A percentile compares a stretch with the other conserved stretches of the same genome.
These are phyloP conservation scores for Galeruca laticollis DNA, from an alignment of 2,888 invertebrate species.

Conservation along the genomic window DNA sequence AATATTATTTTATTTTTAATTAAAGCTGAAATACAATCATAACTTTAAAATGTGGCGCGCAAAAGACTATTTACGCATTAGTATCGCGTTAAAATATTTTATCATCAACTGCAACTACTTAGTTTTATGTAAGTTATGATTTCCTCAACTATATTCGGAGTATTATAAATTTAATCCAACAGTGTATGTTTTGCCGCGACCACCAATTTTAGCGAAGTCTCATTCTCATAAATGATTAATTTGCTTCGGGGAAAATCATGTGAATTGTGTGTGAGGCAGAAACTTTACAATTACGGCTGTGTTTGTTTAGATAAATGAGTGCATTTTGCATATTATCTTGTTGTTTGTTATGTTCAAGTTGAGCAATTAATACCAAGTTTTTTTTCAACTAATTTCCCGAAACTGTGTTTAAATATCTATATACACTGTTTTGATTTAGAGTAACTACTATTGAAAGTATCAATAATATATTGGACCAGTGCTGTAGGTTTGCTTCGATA, in stretches of 20 bases:
- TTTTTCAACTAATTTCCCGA: neutral
- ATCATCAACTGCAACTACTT: constrained; percentile 1
- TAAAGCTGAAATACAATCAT: too few species aligned
- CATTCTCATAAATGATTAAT: constrained; percentile 36
- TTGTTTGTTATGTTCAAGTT: neutral
- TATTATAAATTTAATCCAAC: constrained; percentile 37
- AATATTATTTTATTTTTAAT: too few species aligned
- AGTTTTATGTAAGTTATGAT: constrained; percentile 5
- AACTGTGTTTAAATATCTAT: too few species aligned
- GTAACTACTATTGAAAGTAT: too few species aligned
- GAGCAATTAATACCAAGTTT: neutral
- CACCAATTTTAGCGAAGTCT: constrained; percentile 33
- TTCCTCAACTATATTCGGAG: constrained; percentile 14
- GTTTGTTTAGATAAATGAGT: constrained; percentile 32
- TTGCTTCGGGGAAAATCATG: constrained; percentile 33
- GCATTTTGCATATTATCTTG: constrained; percentile 23
- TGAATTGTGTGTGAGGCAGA: constrained; percentile 27
- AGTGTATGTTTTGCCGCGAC: constrained; percentile 34
- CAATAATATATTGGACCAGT: too few species aligned
- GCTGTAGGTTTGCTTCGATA: too few species aligned
- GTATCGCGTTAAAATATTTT: neutral
- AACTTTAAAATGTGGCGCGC: too few species aligned
- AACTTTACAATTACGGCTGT: constrained; percentile 26
- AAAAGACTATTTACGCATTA: constrained; percentile 3
- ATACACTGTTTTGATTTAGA: too few species aligned